Conservation (phyloP, 2,888 invertebrate species). For the Tridacna crocea region DNA sequence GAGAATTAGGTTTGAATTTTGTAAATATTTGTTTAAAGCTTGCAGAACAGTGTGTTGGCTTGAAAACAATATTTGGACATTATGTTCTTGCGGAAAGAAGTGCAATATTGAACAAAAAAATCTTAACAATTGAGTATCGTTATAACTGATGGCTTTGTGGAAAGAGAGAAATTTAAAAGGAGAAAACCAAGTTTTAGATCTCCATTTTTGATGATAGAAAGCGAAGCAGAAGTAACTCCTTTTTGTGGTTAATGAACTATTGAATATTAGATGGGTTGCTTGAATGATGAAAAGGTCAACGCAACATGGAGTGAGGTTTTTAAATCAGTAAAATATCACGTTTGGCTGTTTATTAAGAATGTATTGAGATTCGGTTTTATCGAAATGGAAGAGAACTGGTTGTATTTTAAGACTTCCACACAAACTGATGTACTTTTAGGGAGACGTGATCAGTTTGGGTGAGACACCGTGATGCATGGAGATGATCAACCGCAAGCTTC, state of each 20-base stretch:
- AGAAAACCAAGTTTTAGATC: no score
- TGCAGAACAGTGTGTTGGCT: neutral
- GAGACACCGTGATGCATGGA: neutral
- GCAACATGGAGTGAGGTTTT: no score
- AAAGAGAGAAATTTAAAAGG: neutral
- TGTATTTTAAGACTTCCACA: neutral
- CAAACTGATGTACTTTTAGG: neutral
- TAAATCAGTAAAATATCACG: no score
- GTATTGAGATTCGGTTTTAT: neutral
- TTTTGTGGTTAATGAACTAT: no score
- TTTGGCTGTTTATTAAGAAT: neutral
- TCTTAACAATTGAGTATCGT: conserved; percentile 1
- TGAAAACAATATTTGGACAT: conserved; percentile 4
- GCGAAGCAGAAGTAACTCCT: no score
- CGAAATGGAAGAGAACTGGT: neutral
- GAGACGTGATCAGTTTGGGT: neutral
- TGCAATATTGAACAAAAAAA: conserved; percentile 23
- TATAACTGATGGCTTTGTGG: neutral
- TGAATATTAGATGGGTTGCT: no score
- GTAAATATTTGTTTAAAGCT: conserved; percentile 19
- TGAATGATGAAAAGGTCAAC: no score
- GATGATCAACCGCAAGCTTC: no score
- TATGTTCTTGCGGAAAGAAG: conserved; percentile 16
- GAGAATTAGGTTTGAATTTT: conserved; percentile 7
- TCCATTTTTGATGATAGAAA: no score